A percentile compares a stretch with the other conserved stretches of the same genome.
Conservation (phyloP, 2,113 vertebrate genomes). For the Chauna torquata region DNA sequence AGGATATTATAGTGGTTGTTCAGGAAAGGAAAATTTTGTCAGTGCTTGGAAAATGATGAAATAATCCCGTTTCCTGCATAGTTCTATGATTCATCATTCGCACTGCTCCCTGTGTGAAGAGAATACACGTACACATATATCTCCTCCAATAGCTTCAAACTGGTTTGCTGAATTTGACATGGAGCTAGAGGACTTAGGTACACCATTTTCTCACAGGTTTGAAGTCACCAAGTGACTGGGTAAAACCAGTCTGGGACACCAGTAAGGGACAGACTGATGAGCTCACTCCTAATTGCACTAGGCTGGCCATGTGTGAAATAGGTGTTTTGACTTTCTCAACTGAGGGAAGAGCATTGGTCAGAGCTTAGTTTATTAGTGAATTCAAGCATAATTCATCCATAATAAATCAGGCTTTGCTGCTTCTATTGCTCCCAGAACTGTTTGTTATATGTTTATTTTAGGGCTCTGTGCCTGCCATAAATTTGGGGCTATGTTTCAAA, state of each 20-base stretch:
- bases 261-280: neutral
- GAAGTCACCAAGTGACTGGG: neutral
- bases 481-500: constrained; percentile 26
- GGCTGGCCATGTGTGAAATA: neutral
- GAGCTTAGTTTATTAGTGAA: constrained; percentile 13
- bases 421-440: neutral
- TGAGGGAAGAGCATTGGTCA: neutral
- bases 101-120: neutral
- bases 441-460: constrained; percentile 41
- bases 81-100: neutral
- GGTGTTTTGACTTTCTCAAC: neutral
- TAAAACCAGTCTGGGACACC: neutral
- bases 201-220: neutral
- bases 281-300: neutral
- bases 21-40: neutral
- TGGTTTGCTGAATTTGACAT: neutral
- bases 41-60: neutral
- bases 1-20: neutral
- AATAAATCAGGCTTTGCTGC: constrained; percentile 20
- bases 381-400: neutral
- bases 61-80: neutral
- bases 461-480: constrained; percentile 1
- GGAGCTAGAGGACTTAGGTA: neutral
- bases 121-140: neutral
- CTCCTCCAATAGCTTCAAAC: neutral